A percentile compares a stretch with the other conserved stretches of the same genome.
Evolutionary conservation across 2,113 vertebrate species (phyloP).

Genomic region (Harpagus bidentatus): DNA sequence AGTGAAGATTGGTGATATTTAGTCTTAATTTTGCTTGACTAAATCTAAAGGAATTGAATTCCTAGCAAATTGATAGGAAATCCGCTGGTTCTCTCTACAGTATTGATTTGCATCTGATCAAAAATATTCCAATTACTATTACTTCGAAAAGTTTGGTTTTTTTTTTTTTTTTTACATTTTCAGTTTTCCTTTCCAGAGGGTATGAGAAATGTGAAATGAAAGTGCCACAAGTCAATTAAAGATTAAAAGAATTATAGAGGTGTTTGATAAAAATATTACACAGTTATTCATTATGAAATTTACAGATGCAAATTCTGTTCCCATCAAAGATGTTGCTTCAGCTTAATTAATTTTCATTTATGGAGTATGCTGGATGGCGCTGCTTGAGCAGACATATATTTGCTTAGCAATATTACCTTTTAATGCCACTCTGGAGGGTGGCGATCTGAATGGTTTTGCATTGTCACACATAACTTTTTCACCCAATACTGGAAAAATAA

Average conservation of each 20-base stretch:
- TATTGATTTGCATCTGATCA: not conserved
- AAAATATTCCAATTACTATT: not conserved
- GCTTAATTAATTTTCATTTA: conserved; percentile 63
- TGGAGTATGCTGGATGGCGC: conserved; percentile 12
- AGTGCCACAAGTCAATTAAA: not conserved
- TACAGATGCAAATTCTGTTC: conserved; percentile 41
- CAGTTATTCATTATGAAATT: conserved; percentile 42
- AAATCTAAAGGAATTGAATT: not conserved
- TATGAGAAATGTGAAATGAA: not conserved
- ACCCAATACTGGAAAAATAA: not conserved
- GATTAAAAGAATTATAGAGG: conserved; percentile 21
- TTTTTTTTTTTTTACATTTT: not conserved
- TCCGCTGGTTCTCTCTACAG: not conserved
- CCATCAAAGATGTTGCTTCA: conserved; percentile 13
- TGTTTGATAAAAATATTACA: conserved; percentile 11
- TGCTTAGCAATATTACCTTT: not conserved
- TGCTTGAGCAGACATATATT: conserved; percentile 6
- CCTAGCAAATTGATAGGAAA: not conserved
- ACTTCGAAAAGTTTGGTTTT: not conserved
- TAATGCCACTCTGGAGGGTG: not conserved
- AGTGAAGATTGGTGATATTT: not conserved
- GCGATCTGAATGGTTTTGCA: not conserved
- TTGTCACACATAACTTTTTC: not conserved
- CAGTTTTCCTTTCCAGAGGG: not conserved
- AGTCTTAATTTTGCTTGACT: not conserved